Base-by-base conservation (phyloP, 2,113 vertebrate species). In the Anoura caudifer region DNA sequence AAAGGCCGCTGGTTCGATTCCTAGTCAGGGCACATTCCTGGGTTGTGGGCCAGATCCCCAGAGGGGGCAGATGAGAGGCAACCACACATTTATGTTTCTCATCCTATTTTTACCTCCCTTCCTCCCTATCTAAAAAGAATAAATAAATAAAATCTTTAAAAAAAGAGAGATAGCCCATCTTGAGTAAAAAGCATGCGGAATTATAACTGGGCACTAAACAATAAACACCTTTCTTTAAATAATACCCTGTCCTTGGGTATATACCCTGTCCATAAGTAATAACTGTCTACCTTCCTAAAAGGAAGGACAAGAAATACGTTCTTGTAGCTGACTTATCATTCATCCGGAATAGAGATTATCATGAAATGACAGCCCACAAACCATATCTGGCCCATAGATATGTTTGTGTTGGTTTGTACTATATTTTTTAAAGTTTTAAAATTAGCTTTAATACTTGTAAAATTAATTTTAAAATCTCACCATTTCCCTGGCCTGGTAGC, bases 371-470 rank as follows among this genome's bases (percentile, higher is more conserved):
- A 84, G 10, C 1, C 65, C 61, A 52, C 61, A 15, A 70, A 16
- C 20, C 4, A 31, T 50, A 50, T 24, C 67, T 69, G 36, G 28
- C 7, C n/a, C 6, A 61, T 7, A 86, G 1, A 69, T 69, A 26
- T 28, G 1, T 90, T 54, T 47, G 3, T 24, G 20, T 81, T 81
- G 20, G 11, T 86, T 90, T 87, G 24, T 9, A 54, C 3, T 31
- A 26, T 45, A 26, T 65, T 75, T 59, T 72, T 33, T 7, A 59
- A 31, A 28, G 12, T 16, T 89, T 92, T 70, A 4, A 61, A 84
- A 70, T 95, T 72, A 50, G 50, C 11, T 95, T 84, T 33, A 54
- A 36, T 22, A 80, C 43, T 70, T 93, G 0, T 38, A 47, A 93
- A 90, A 41, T 61, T 61, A 61, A 61, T 61, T 31, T 13, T 31